Conservation (phyloP, 2,113 vertebrate species). For the Poeciliopsis occidentalis region DNA sequence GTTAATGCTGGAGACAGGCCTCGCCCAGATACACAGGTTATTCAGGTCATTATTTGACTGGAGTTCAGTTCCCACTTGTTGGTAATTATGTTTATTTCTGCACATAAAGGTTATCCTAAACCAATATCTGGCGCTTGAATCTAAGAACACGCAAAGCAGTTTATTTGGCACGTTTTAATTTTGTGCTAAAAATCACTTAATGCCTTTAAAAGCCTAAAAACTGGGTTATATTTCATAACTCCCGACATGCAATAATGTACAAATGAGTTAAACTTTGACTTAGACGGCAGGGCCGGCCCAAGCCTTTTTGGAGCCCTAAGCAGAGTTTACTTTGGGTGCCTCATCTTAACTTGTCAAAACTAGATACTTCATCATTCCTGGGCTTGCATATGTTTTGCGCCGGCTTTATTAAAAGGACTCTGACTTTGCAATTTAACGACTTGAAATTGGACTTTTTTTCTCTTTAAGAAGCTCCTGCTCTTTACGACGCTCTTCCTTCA, state of each 20-base stretch:
- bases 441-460: no score
- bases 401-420: no score
- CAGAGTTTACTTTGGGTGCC: no score
- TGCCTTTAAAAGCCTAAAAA: slow-evolving; percentile 11
- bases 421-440: no score
- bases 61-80: slow-evolving; percentile 38
- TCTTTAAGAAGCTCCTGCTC: no score
- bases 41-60: slow-evolving; percentile 30
- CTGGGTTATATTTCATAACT: neutral
- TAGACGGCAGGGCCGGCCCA: no score
- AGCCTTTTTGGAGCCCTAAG: no score
- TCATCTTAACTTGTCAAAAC: no score
- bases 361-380: no score
- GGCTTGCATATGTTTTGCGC: no score
- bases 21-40: slow-evolving; percentile 17
- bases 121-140: slow-evolving; percentile 26
- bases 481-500: no score
- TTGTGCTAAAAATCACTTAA: neutral
- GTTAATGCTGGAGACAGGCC: neutral
- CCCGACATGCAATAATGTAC: neutral
- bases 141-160: slow-evolving; percentile 19
- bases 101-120: slow-evolving; percentile 43
- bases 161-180: slow-evolving; percentile 16
- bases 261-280: neutral
- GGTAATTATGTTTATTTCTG: slow-evolving; percentile 64